Evolutionary conservation across 2,888 invertebrate genomes (phyloP), one percentile per base, ranked within the genome.

Genomic region (Drosophila koepferae): DNA sequence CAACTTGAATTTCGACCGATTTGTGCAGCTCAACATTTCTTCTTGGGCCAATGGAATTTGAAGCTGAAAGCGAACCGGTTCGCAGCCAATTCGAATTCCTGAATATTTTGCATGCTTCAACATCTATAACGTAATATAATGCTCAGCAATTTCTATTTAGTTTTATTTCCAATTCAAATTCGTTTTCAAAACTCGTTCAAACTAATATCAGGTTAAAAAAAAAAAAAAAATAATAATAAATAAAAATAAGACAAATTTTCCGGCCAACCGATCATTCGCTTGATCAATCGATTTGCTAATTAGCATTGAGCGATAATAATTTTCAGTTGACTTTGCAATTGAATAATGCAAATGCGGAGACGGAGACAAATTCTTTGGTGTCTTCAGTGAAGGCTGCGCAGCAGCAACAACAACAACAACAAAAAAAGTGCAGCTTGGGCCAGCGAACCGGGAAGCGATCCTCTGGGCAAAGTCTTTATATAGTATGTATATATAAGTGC

Each of bases 241-340:
- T 20, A 20, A 0, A 55, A 55, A 55, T 55, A 55, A 55, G 31
- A 41, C 55, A 55, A 55, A 55, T 55, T 55, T 55, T 55, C 28
- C 55, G 41, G n/a, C 41, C 55, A 41, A 23, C 20, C 40, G 14
- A 23, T 63, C 28, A n/a, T 3, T 28, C 63, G 63, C 64, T 81
- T 81, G 89, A 81, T 83, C 77, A 86, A 89, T 83, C 70, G 81
- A 48, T 81, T 79, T 81, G 64, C 67, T 74, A 79, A 85, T 86
- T 89, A 75, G 66, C 81, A 81, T 72, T 79, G 89, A 89, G 67
- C 79, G 89, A 55, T 72, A 73, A 16, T 70, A 75, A 66, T 68
- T 62, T 51, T 0, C 40, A 23, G 2, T 43, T 55, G 34, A 20
- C 36, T 51, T 54, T 53, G 40, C 66, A 58, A 53, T 63, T 72